Base-by-base conservation (phyloP, 2,888 invertebrate species). In the Trisateles emortualis region DNA sequence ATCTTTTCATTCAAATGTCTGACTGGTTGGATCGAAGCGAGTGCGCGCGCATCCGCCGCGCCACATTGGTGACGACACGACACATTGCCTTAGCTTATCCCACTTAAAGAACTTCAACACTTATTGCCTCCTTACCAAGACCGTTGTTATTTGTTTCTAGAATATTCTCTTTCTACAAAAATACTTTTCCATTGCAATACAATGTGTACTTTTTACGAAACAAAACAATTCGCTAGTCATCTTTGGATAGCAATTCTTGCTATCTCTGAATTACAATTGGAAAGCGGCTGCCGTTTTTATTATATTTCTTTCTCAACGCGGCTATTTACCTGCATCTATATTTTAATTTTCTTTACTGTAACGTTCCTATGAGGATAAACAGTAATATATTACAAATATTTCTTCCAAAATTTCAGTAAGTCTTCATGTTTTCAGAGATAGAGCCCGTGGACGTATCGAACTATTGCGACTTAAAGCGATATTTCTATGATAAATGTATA, bases 1-100 rank as follows among this genome's bases (percentile, higher is more conserved):
- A 78, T 78, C 76, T 78, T 81, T 88, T 89, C 90, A 90, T 90
- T 90, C 84, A 90, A 79, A 72, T 73, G 73, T 68, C 67, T 74
- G 76, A 68, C 65, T 69, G 58, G 54, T 44, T 75, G 87, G 90
- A 91, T 90, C 91, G 91, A 88, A 85, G 85, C 65, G 69, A 59
- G 42, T 91, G 90, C 91, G 91, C 91, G 91, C 91, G 91, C 91
- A 90, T 49, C 56, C 62, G 54, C 58, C 56, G 62, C 61, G 44
- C 55, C 59, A 55, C 59, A 56, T 52, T 63, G 60, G 61, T 72
- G 66, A 71, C 73, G 68, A 69, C 63, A 74, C 68, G 54, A 72
- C 66, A 68, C 66, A 68, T 59, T 70, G 61, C 64, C 45, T 74
- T 59, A 68, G 68, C 67, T 66, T 64, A 62, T 63, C 62, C 47